These are phyloP conservation scores for Myotis brandtii DNA, from an alignment of 2,113 vertebrate species.

Conservation along the genomic window DNA sequence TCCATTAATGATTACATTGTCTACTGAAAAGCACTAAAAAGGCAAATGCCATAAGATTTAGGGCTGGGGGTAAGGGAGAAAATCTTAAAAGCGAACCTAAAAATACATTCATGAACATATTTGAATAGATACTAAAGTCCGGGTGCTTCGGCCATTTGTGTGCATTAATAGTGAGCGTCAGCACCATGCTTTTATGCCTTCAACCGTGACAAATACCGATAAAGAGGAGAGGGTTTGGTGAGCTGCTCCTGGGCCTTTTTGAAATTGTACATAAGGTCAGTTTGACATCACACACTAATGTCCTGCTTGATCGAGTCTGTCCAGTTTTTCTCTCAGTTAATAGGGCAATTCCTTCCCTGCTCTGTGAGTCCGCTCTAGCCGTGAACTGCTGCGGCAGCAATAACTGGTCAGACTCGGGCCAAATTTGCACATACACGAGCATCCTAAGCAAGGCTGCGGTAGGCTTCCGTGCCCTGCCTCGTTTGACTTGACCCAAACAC, in stretches of 20 bases:
- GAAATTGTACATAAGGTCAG: neutral
- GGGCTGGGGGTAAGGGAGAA: neutral
- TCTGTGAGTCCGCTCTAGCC: constrained; percentile 20
- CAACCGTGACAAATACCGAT: neutral
- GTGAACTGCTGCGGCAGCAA: constrained; percentile 23
- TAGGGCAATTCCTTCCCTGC: neutral
- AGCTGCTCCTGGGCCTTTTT: constrained; percentile 52
- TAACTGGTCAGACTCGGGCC: neutral
- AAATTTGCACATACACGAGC: neutral
- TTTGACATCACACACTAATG: constrained; percentile 55
- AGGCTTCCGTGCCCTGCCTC: rapidly evolving
- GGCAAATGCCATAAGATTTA: neutral
- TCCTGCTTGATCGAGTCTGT: constrained; percentile 60
- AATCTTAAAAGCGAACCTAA: neutral
- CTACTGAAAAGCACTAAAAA: neutral
- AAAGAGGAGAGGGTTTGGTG: constrained; percentile 11
- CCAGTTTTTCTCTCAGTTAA: constrained; percentile 56
- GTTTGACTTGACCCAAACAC: neutral
- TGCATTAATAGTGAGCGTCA: neutral
- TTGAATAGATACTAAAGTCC: neutral
- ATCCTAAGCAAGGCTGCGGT: neutral
- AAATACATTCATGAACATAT: neutral
- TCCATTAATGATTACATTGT: neutral
- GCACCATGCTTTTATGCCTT: neutral
- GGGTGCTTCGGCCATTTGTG: neutral